Evolutionary conservation across 2,797 vertebrate species (phyloP), one percentile per base, ranked within the genome.

Genomic region (Heliangelus exortis): DNA sequence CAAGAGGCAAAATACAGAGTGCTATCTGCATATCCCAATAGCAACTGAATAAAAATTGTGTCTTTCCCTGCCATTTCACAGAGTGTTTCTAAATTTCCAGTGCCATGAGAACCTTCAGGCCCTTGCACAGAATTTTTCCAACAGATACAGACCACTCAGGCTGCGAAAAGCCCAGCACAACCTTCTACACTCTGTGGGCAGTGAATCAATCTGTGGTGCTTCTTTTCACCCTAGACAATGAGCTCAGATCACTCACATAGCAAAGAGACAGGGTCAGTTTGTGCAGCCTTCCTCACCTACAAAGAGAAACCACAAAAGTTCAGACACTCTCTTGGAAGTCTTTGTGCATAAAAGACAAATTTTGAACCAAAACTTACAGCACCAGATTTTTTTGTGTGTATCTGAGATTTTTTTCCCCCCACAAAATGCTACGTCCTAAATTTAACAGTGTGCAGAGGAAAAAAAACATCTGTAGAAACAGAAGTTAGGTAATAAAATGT

Each of bases 41-140:
- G 57, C 43, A 55, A n/a, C 7, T 7, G 22, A 31, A 34, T 0
- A 29, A n/a, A 67, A 18, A 25, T 1, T 7, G 19, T 11, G 19
- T 11, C 26, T 68, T n/a, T 6, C 47, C 55, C 14, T 8, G 36
- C 7, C n/a, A 34, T 29, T 55, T 83, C 86, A 74, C 61, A 41
- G 51, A 15, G 13, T 57, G 17, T 51, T 54, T n/a, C 34, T 34
- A 20, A 36, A 66, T 67, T 47, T 26, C 43, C 39, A 71, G 2
- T 2, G 23, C 53, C 18, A 16, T 7, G 7, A 47, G 51, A 69
- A 31, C 28, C 47, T 31, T 18, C 65, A 62, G 80, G 20, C 36
- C 47, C 53, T 45, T 8, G 14, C 41, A 83, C 14, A 67, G 39
- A 34, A 41, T 26, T 68, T 62, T 53, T 59, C 51, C 23, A 54